phyloP scores from a whole-genome alignment of 2,113 vertebrate species.

The Bos indicus region DNA sequence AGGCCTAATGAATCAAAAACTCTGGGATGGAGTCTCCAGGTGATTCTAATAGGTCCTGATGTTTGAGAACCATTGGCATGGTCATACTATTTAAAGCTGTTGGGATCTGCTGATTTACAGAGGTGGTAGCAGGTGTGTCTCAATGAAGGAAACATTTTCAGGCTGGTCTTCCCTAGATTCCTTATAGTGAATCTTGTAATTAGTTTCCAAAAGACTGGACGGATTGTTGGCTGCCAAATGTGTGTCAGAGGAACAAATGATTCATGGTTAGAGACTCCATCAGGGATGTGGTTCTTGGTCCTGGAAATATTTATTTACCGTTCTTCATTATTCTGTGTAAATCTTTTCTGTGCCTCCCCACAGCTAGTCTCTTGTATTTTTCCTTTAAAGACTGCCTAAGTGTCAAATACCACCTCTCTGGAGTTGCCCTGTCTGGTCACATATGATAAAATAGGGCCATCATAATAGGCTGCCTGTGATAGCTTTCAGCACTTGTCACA shows the following conservation, averaged over 20 bases:
- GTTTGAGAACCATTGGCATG: not conserved
- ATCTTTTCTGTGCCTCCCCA: not conserved
- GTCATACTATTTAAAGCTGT: not conserved
- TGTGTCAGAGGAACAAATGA: not conserved
- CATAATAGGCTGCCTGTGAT: fast-evolving
- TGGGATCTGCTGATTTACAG: not conserved
- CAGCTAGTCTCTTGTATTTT: not conserved
- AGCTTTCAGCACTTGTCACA: not conserved
- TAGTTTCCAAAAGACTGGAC: not conserved
- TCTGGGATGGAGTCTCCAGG: not conserved
- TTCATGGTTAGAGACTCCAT: too few relatives aligned
- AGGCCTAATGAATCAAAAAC: not conserved
- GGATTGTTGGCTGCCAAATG: not conserved
- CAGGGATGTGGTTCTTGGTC: not conserved
- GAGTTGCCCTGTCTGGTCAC: not conserved
- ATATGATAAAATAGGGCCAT: not conserved
- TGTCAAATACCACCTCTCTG: not conserved
- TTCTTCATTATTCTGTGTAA: not conserved
- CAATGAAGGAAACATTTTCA: not conserved
- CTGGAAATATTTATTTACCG: not conserved
- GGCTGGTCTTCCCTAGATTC: not conserved
- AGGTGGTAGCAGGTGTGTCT: not conserved
- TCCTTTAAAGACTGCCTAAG: not conserved
- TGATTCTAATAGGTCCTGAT: not conserved
- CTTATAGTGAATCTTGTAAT: not conserved